Base-by-base conservation (phyloP, 1,140 invertebrate species). In the Ridgeia piscesae region DNA sequence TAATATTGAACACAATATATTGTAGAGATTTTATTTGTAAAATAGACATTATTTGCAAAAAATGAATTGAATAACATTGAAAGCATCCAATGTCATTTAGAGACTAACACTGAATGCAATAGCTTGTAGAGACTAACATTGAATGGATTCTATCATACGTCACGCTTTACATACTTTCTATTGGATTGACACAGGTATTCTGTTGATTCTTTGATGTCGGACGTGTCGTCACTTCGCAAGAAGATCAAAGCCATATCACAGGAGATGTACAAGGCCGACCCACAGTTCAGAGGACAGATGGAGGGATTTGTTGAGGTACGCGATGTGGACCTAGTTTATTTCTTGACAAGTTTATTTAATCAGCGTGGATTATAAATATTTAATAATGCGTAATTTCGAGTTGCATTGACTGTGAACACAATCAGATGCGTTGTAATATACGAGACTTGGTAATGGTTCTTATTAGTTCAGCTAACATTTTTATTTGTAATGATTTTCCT, bases 261-360 rank as follows among this genome's bases (percentile, higher is more conserved):
- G 11, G 94, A 95, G 92, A 94, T 95, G 6, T 93, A 92, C 14
- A 93, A 93, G 6, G 94, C 94, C 1, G 92, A 93, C 35, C 50
- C 50, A 33, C 94, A 95, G 90, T 95, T 96, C 93, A 92, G 94
- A 91, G 58, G 92, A 33, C 95, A 96, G 92, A 95, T 96, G 94
- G 91, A 93, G 4, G 92, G 92, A 27, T 96, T 96, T 91, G 92
- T 96, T 17, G 91, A 94, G 94, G 95, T 96, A 93, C 89, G 48
- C 34, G 58, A 77, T 77, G 27, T 31, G 27, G 0, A 31, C 42
- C 42, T 42, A 42, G 42, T 42, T 1, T 6, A 21, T 77, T 77
- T 77, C 58, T 77, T 77, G 58, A 21, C 58, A 77, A 9, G 17
- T 77, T 8, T 21, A 2, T 77, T 42, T 42, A 42, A 42, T 11